Evolutionary conservation across 2,113 vertebrate species (phyloP), one percentile per base, ranked within the genome.

Genomic region (Sula dactylatra): DNA sequence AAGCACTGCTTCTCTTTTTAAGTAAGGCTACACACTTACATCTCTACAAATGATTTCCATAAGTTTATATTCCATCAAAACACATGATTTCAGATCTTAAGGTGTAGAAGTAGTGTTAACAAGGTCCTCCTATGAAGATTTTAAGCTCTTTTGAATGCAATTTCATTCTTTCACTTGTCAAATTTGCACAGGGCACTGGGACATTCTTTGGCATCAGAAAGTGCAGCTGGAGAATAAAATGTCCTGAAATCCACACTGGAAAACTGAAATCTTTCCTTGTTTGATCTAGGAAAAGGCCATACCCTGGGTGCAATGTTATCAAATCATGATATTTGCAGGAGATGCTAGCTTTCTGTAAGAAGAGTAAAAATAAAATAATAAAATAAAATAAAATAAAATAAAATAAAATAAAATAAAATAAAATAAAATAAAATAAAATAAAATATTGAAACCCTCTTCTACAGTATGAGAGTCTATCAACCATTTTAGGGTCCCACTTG

Each of bases 51-150:
- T 95, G 90, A 96, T 96, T 97, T 94, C 94, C 93, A 93, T 95
- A 97, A 86, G 94, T 97, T 95, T 97, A 96, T 96, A 96, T 92
- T 97, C 92, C 82, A 90, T 96, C 94, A 96, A 96, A 97, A 96
- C 91, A 92, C 88, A 96, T 95, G 82, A 96, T 97, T 95, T 95
- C 86, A 92, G 91, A 86, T 94, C 92, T 93, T 94, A 94, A 91
- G 81, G 55, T 95, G 93, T 94, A 95, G 84, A 90, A 93, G 70
- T 42, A 72, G 82, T 94, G 94, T 96, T 97, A 97, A 97, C 88
- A 95, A 96, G 88, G 81, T 95, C 66, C 69, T 97, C 65, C 82
- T 96, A 52, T 85, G 94, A 97, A 96, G 82, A 66, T 86, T 96
- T 78, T 95, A 90, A 85, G 74, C 71, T 83, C 84, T 86, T 97